Conservation (phyloP, 2,888 invertebrate genomes). For the Altica lythri region DNA sequence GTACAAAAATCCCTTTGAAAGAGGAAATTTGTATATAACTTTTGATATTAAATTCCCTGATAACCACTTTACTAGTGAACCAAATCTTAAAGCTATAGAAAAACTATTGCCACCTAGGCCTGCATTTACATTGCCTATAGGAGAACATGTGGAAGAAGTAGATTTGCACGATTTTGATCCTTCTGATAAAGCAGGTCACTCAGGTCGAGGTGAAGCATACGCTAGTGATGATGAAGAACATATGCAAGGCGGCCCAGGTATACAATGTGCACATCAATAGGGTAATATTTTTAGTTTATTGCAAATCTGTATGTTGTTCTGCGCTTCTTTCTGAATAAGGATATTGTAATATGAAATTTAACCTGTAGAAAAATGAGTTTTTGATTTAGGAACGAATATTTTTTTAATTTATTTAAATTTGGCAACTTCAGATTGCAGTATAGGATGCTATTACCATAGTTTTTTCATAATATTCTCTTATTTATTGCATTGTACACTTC, state of each 20-base stretch:
- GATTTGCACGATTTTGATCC: conserved; percentile 77
- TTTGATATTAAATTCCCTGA: conserved; percentile 87
- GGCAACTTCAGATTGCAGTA: conserved; percentile 25
- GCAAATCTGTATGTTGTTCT: conserved; percentile 42
- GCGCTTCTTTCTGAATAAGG: conserved; percentile 58
- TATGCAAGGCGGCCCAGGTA: conserved; percentile 60
- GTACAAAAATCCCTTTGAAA: conserved; percentile 81
- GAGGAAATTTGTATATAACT: conserved; percentile 84
- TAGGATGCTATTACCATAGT: conserved; percentile 9
- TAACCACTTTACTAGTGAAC: conserved; percentile 75
- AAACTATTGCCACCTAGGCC: conserved; percentile 74
- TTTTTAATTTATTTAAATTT: conserved; percentile 19
- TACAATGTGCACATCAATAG: conserved; percentile 85
- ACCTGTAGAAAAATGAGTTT: conserved; percentile 37
- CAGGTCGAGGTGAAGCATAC: conserved; percentile 69
- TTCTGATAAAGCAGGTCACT: conserved; percentile 59
- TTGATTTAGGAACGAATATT: conserved; percentile 21
- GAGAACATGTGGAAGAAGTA: conserved; percentile 86
- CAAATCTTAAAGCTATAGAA: conserved; percentile 72
- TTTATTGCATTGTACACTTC: conserved; percentile 29
- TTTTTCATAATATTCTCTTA: conserved; percentile 17
- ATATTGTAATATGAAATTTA: conserved; percentile 39
- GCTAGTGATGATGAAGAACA: conserved; percentile 72
- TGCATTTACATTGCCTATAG: conserved; percentile 71
- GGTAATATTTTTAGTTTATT: conserved; percentile 44